These are phyloP conservation scores for Oryzias sinensis DNA, from an alignment of 2,797 vertebrate genomes.

Conservation along the genomic window DNA sequence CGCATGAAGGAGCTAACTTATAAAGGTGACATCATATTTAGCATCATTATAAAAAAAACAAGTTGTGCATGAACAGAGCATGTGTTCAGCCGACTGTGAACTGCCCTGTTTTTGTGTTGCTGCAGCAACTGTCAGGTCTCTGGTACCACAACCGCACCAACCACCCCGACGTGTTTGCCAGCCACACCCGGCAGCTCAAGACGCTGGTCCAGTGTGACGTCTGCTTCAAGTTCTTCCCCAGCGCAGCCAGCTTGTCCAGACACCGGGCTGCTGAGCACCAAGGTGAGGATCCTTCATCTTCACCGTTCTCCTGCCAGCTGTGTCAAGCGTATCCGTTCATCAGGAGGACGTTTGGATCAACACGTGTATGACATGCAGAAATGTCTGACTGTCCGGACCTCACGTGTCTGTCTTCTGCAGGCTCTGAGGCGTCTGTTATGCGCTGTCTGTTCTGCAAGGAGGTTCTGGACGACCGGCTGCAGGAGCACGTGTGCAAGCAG, in stretches of 20 bases:
- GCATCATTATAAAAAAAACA: no score
- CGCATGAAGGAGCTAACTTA: no score
- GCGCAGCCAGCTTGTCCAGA: constrained; percentile 74
- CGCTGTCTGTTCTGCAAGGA: constrained; percentile 74
- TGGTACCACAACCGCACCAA: constrained; percentile 93
- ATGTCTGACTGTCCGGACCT: background rate
- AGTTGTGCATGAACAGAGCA: no score
- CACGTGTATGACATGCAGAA: background rate
- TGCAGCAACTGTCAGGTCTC: constrained; percentile 88
- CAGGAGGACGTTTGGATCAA: background rate
- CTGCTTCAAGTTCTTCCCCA: constrained; percentile 86
- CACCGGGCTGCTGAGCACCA: constrained; percentile 74
- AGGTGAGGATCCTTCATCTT: background rate
- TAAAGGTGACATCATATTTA: no score
- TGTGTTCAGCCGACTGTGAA: background rate
- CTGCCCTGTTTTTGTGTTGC: constrained; percentile 19
- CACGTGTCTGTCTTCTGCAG: constrained; percentile 24
- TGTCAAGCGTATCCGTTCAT: background rate
- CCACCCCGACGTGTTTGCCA: constrained; percentile 84
- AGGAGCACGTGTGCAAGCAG: constrained; percentile 76
- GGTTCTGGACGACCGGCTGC: constrained; percentile 78
- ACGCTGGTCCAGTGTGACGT: constrained; percentile 80
- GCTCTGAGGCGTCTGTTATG: constrained; percentile 19
- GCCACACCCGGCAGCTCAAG: constrained; percentile 81
- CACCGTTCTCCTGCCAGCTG: background rate